phyloP scores from a whole-genome alignment of 2,113 vertebrate species.

The Macquaria australasica region DNA sequence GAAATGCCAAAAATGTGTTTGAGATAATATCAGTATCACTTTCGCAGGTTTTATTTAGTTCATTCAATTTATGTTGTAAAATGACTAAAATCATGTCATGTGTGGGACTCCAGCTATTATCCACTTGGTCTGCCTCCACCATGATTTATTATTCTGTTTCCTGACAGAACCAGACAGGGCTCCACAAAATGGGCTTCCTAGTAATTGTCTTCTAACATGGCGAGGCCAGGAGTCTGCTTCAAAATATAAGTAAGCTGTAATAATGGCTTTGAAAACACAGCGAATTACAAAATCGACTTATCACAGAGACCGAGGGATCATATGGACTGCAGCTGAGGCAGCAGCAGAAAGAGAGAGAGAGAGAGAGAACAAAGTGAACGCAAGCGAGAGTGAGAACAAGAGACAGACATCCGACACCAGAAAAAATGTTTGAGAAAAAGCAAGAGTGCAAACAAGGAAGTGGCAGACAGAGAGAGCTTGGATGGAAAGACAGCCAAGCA shows the following conservation, averaged over 20 bases:
- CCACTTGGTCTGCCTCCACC: conserved; percentile 40
- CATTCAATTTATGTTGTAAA: not conserved
- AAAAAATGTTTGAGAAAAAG: not conserved
- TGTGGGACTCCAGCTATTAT: conserved; percentile 42
- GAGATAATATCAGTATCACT: not conserved
- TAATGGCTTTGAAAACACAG: conserved; percentile 63
- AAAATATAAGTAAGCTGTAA: conserved; percentile 59
- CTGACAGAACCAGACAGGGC: conserved; percentile 54
- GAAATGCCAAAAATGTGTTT: not conserved
- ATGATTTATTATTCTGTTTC: conserved; percentile 54
- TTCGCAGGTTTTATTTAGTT: not conserved
- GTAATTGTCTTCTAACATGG: conserved; percentile 54
- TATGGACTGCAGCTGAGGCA: conserved; percentile 61
- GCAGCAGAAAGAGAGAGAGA: not conserved
- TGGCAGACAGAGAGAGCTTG: not conserved
- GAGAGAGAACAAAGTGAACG: not conserved
- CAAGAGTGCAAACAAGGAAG: conserved; percentile 24
- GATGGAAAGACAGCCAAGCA: conserved; percentile 1
- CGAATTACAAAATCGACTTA: conserved; percentile 49
- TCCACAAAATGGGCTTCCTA: conserved; percentile 45
- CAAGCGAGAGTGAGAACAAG: conserved; percentile 22
- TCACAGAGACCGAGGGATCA: conserved; percentile 47
- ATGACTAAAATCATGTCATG: conserved; percentile 4
- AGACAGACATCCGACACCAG: not conserved
- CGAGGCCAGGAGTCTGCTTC: conserved; percentile 48